A percentile compares a stretch with the other conserved stretches of the same genome.
These are phyloP conservation scores for Tyto alba DNA, from an alignment of 2,113 vertebrate genomes.

Conservation along the genomic window DNA sequence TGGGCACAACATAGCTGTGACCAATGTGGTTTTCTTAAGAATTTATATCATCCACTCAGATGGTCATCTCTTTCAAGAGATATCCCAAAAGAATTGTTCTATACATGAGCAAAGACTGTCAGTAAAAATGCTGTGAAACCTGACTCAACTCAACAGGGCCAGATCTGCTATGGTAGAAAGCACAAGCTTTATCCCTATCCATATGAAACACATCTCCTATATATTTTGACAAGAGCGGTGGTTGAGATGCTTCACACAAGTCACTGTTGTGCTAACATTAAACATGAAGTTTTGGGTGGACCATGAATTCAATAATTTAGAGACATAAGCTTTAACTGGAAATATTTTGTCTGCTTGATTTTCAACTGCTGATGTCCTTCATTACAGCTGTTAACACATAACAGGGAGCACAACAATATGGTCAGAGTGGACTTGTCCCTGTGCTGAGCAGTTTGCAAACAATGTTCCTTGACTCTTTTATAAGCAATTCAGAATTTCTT, in stretches of 20 bases:
- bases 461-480: constrained; percentile 43
- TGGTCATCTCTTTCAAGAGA: neutral
- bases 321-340: neutral
- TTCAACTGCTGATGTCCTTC: neutral
- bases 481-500: constrained; percentile 58
- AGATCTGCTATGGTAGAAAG: neutral
- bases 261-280: neutral
- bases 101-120: neutral
- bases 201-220: neutral
- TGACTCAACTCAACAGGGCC: neutral
- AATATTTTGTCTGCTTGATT: neutral
- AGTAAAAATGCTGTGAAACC: neutral
- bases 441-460: constrained; percentile 36
- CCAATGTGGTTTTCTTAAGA: neutral
- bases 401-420: neutral
- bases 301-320: neutral
- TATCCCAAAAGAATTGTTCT: neutral
- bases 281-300: neutral
- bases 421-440: constrained; percentile 4
- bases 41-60: neutral
- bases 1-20: neutral
- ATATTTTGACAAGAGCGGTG: neutral
- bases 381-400: neutral
- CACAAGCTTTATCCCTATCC: neutral
- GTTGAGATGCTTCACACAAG: neutral